Evolutionary conservation across 2,888 invertebrate species (phyloP), one percentile per base, ranked within the genome.

Genomic region (Apotomis turbidana): DNA sequence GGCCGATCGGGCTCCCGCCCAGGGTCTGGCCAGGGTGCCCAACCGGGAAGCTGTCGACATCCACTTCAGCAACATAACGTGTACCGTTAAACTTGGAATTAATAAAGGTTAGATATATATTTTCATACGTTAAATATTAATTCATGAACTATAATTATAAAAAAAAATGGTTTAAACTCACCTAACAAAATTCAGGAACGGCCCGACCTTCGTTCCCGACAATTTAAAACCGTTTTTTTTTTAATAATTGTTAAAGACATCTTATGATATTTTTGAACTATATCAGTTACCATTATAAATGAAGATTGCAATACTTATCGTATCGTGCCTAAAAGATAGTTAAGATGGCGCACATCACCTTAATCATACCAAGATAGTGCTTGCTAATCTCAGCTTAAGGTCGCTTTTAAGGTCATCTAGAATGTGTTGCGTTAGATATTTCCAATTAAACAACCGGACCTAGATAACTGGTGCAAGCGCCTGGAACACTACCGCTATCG

Each of bases 1-100:
- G 59, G 46, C 63, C 55, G 62, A 61, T 49, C 27, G 27, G 44
- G 27, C 73, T 3, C 70, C 57, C 3, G 67, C 75, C 0, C 81
- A 83, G 73, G 86, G 85, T 0, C 77, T 89, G 1, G 76, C 85
- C 51, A 85, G 86, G 77, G 76, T 83, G 4, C 90, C 91, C 2
- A 83, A 78, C 5, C 79, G 81, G 66, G 93, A 95, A 12, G 94
- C 95, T 1, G 94, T 97, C 51, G 96, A 97, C 82, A 95, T 97
- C 75, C 94, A 95, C 77, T 97, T 97, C 86, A 95, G 95, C 73
- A 95, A 97, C 81, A 94, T 97, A 75, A 95, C 95, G 0, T 96
- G 96, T 81, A 96, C 95, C 0, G 97, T 97, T 15, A 95, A 94
- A 52, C 90, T 96, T 73, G 97, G 97, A 76, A 95, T 95, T 78